These are phyloP conservation scores for Gastrophysa polygoni DNA, from an alignment of 2,888 invertebrate species.

Conservation along the genomic window DNA sequence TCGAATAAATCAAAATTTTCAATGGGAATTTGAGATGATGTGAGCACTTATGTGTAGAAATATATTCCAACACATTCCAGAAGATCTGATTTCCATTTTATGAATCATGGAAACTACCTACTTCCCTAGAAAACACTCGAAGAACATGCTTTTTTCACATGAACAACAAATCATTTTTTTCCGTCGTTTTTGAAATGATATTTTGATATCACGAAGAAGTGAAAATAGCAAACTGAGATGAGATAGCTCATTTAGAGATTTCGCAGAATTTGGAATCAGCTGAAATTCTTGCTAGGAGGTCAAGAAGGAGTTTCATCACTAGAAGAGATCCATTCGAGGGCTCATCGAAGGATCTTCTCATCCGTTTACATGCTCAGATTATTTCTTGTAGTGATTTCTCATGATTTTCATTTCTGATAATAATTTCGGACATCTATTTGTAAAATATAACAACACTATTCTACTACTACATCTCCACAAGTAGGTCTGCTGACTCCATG, in stretches of 20 bases:
- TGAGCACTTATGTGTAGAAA: background rate
- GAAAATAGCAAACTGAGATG: background rate
- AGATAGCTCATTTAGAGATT: slow-evolving; percentile 3
- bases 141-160: background rate
- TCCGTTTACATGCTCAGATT: no score
- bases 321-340: slow-evolving; percentile 11
- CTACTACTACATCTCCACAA: no score
- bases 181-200: background rate
- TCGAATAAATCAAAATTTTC: background rate
- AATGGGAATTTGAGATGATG: background rate
- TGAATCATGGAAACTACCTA: background rate
- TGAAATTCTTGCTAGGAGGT: slow-evolving; percentile 4
- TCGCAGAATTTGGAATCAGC: slow-evolving; percentile 11
- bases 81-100: slow-evolving; percentile 3
- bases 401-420: no score
- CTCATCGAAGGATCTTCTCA: slow-evolving; percentile 2
- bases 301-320: background rate
- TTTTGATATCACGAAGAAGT: background rate
- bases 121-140: background rate
- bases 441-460: no score
- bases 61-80: background rate
- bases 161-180: no score
- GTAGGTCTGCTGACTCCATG: no score
- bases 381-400: no score
- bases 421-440: no score